A percentile compares a stretch with the other conserved stretches of the same genome.
Conservation (phyloP, 2,888 invertebrate species). For the Luffia ferchaultella region DNA sequence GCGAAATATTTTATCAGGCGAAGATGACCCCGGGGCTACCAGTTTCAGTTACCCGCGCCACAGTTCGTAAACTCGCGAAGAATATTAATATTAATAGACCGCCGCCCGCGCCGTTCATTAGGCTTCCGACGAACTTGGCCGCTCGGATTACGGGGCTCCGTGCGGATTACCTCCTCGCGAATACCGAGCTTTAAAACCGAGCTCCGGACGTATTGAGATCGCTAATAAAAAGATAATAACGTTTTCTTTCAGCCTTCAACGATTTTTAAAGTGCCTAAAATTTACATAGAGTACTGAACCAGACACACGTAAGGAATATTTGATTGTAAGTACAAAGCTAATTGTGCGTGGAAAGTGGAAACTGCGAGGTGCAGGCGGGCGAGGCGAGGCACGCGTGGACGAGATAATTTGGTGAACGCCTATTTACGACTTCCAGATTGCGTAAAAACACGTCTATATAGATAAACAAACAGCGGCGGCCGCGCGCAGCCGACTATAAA, state of each 20-base stretch:
- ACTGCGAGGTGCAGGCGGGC: constrained; percentile 10
- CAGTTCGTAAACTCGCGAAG: not conserved
- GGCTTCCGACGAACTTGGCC: constrained; percentile 30
- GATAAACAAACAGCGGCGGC: constrained; percentile 54
- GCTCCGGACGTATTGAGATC: constrained; percentile 41
- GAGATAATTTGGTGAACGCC: constrained; percentile 60
- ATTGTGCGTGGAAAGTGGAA: not conserved
- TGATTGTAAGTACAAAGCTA: not conserved
- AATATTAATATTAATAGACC: constrained; percentile 39
- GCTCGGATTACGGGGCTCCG: constrained; percentile 6
- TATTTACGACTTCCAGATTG: constrained; percentile 65
- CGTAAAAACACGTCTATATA: constrained; percentile 64
- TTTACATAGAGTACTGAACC: not conserved
- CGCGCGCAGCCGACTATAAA: constrained; percentile 61
- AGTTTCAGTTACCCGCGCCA: not conserved
- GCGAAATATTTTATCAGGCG: constrained; percentile 14
- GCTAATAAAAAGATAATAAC: constrained; percentile 1
- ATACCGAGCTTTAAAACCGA: constrained; percentile 29
- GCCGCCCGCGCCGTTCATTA: constrained; percentile 37
- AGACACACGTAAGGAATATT: constrained; percentile 1
- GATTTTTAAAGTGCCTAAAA: not conserved
- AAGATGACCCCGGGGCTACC: not conserved
- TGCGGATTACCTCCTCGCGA: not conserved
- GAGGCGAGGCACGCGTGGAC: constrained; percentile 26
- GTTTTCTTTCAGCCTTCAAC: not conserved